Evolutionary conservation across 2,888 invertebrate species (phyloP).

Genomic region (Aspidiotus rigidus): DNA sequence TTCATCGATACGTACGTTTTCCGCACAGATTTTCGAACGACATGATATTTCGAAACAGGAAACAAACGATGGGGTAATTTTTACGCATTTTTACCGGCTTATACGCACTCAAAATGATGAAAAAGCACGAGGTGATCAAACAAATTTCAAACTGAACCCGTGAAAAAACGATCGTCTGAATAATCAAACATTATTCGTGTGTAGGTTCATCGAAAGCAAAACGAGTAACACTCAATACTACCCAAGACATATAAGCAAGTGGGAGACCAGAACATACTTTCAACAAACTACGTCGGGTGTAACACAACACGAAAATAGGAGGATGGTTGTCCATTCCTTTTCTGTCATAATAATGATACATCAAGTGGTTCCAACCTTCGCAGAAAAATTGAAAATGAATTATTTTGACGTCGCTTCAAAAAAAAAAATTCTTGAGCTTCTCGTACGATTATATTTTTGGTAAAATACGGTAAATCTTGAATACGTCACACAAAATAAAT

Average conservation of each 20-base stretch:
- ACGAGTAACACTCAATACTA: slow-evolving; percentile 18
- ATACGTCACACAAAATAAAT: too few species aligned
- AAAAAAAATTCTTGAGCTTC: too few species aligned
- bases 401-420: neutral
- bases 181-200: slow-evolving; percentile 19
- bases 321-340: slow-evolving; percentile 32
- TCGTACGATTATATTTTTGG: too few species aligned
- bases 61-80: neutral
- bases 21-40: too few species aligned
- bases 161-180: slow-evolving; percentile 10
- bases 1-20: too few species aligned
- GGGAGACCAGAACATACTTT: slow-evolving; percentile 20
- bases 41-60: neutral
- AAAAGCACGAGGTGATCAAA: neutral
- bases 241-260: slow-evolving; percentile 24
- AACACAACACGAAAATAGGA: slow-evolving; percentile 16
- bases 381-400: neutral
- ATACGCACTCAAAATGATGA: slow-evolving; percentile 2
- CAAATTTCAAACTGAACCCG: neutral
- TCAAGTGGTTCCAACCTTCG: slow-evolving; percentile 31
- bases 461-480: too few species aligned
- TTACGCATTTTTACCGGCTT: slow-evolving; percentile 7
- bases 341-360: slow-evolving; percentile 31
- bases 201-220: slow-evolving; percentile 27
- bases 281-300: slow-evolving; percentile 17